Conservation (phyloP, 2,888 invertebrate species). For the Drosophila lutescens region DNA sequence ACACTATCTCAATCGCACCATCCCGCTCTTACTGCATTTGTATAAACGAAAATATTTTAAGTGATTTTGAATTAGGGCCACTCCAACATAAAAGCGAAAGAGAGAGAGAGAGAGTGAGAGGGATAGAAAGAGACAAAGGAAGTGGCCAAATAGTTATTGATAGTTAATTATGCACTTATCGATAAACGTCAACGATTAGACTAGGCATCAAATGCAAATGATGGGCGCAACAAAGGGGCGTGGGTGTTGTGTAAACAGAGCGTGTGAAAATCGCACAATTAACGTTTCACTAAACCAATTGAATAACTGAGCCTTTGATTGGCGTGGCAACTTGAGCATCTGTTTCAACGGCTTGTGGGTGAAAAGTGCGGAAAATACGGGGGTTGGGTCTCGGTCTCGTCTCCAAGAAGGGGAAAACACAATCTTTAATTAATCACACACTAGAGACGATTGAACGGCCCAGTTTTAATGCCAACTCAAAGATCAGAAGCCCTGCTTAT, state of each 20-base stretch:
- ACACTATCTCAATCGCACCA: neutral
- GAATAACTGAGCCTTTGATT: slow-evolving; percentile 61
- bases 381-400: too few species aligned
- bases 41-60: slow-evolving; percentile 54
- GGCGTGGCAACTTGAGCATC: slow-evolving; percentile 53
- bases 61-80: slow-evolving; percentile 64
- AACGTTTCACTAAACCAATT: slow-evolving; percentile 63
- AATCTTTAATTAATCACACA: slow-evolving; percentile 20
- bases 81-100: slow-evolving; percentile 7
- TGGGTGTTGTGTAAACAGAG: neutral
- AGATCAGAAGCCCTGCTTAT: slow-evolving; percentile 4
- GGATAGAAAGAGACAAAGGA: neutral
- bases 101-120: neutral
- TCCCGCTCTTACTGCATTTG: slow-evolving; percentile 14
- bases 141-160: slow-evolving; percentile 29
- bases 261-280: slow-evolving; percentile 49
- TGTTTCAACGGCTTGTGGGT: slow-evolving; percentile 13
- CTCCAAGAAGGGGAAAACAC: neutral
- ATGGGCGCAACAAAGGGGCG: neutral
- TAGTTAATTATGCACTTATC: slow-evolving; percentile 39
- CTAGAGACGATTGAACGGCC: neutral
- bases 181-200: slow-evolving; percentile 31
- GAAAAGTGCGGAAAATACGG: too few species aligned
- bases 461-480: slow-evolving; percentile 7
- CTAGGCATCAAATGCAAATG: slow-evolving; percentile 10